Conservation (phyloP, 2,113 vertebrate genomes). For the Dasyprocta punctata region DNA sequence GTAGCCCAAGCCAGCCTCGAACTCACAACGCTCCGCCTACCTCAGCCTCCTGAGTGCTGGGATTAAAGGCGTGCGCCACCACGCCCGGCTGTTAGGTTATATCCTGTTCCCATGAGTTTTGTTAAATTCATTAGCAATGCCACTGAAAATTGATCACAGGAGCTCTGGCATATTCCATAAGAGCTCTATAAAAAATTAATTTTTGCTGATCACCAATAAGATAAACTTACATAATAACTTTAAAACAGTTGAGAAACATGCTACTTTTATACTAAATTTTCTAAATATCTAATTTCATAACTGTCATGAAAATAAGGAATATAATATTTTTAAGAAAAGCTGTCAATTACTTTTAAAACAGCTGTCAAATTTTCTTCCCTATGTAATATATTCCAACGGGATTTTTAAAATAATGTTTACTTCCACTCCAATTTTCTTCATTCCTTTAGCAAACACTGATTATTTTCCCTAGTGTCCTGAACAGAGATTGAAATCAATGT, state of each 20-base stretch:
- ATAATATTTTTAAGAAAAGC: constrained; percentile 48
- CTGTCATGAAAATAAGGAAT: constrained; percentile 47
- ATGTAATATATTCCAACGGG: constrained; percentile 67
- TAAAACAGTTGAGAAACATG: constrained; percentile 57
- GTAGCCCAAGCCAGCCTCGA: too few species aligned
- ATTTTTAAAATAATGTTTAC: constrained; percentile 74
- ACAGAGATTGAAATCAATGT: constrained; percentile 79
- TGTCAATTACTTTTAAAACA: constrained; percentile 70
- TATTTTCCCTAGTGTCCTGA: constrained; percentile 77
- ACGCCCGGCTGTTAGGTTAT: neutral
- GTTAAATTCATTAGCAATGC: neutral
- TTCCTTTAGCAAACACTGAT: constrained; percentile 78
- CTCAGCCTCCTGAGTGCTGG: too few species aligned
- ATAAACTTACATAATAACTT: constrained; percentile 7
- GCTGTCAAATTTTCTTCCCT: constrained; percentile 62
- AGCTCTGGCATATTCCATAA: neutral
- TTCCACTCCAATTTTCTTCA: constrained; percentile 69
- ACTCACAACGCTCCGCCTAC: too few species aligned
- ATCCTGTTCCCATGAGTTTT: neutral
- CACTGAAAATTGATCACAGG: neutral
- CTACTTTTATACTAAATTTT: constrained; percentile 21
- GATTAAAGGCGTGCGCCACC: too few species aligned
- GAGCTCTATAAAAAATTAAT: neutral
- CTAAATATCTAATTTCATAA: constrained; percentile 53
- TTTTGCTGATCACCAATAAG: neutral